Percentiles rank a stretch among this genome's conserved stretches.
Conservation (phyloP, 2,113 vertebrate species). For the Benitochromis conjunctus region DNA sequence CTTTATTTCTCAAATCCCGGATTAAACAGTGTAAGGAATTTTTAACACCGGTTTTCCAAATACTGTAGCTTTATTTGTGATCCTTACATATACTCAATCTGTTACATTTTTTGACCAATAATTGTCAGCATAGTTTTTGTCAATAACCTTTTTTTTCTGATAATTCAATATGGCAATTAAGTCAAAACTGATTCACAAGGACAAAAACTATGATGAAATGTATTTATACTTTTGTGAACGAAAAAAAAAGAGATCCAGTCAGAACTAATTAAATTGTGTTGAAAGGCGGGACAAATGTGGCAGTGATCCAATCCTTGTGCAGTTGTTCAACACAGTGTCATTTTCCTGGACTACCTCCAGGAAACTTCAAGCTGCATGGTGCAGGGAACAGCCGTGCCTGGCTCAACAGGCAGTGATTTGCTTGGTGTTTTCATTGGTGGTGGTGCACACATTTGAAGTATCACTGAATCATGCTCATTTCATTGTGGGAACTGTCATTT, state of each 20-base stretch:
- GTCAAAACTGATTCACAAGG: not conserved
- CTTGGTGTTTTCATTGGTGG: not conserved
- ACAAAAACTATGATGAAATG: not conserved
- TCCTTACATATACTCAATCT: not conserved
- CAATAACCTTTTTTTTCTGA: not conserved
- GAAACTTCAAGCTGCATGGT: not conserved
- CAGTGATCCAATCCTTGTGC: not conserved
- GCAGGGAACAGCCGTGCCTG: not conserved
- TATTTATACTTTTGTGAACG: not conserved
- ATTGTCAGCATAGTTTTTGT: not conserved
- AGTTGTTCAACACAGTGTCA: not conserved
- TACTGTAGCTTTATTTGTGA: not conserved
- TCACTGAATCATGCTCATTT: not conserved
- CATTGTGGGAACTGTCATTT: not conserved
- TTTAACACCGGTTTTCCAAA: not conserved
- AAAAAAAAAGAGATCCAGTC: not conserved
- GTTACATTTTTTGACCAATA: not conserved
- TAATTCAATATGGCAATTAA: not conserved
- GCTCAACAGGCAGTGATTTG: not conserved
- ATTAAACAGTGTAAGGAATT: not conserved
- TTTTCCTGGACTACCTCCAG: not conserved
- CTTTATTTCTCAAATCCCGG: not conserved
- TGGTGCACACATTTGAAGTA: not conserved
- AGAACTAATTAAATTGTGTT: not conserved
- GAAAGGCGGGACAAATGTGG: not conserved